These are phyloP conservation scores for Malurus alboscapulatus DNA, from an alignment of 2,113 vertebrate species.

Conservation along the genomic window DNA sequence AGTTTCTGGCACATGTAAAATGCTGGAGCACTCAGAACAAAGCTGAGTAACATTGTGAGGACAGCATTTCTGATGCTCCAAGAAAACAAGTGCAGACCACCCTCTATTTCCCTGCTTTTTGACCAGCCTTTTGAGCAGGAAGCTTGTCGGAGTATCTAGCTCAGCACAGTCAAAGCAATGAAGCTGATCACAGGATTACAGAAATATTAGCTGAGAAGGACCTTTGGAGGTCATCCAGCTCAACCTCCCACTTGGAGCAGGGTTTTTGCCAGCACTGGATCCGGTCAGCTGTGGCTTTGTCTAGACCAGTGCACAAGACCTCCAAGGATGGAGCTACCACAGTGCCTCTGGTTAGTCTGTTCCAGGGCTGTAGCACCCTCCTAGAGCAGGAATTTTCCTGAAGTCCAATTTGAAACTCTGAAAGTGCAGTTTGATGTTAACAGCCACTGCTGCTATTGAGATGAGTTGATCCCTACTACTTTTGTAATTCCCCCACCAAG, in stretches of 20 bases:
- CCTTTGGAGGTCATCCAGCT: conserved; percentile 28
- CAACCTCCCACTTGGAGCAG: neutral
- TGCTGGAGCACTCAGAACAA: neutral
- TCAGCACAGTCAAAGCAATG: neutral
- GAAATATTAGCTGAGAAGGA: neutral
- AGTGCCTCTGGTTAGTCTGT: neutral
- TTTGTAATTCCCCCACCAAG: neutral
- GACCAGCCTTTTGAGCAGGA: neutral
- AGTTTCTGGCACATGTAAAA: neutral
- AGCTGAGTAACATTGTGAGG: neutral
- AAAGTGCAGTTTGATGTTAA: neutral
- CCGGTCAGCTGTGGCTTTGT: conserved; percentile 24
- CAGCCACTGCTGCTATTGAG: neutral
- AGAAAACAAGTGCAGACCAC: neutral
- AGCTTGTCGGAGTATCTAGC: neutral
- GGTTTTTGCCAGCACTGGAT: conserved; percentile 9
- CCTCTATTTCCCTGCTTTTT: neutral
- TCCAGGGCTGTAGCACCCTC: neutral
- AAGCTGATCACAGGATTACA: neutral
- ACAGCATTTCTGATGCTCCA: neutral
- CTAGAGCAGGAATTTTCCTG: neutral
- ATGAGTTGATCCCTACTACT: neutral
- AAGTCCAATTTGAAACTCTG: neutral
- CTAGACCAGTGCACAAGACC: conserved; percentile 20
- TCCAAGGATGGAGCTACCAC: neutral